Evolutionary conservation across 2,888 invertebrate species (phyloP).

Genomic region (Lithophane leautieri): DNA sequence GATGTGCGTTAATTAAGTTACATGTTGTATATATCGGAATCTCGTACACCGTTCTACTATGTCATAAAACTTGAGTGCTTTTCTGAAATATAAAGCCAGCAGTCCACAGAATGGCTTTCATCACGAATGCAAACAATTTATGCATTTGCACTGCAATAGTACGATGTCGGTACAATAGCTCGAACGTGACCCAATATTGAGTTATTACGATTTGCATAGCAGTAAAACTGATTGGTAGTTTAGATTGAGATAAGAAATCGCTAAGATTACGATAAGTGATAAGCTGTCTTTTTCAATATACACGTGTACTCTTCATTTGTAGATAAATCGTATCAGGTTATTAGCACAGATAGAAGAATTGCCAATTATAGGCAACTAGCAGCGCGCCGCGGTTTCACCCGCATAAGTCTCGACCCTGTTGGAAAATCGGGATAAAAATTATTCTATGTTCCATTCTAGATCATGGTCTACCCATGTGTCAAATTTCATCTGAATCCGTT

Average conservation of each 20-base stretch:
- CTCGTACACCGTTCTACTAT: slow-evolving; percentile 17
- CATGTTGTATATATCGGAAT: slow-evolving; percentile 44
- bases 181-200: slow-evolving; percentile 44
- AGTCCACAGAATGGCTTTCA: slow-evolving; percentile 49
- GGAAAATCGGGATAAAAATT: too few relatives aligned
- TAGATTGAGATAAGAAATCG: slow-evolving; percentile 40
- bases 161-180: slow-evolving; percentile 5
- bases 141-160: slow-evolving; percentile 41
- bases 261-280: slow-evolving; percentile 8
- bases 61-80: slow-evolving; percentile 58
- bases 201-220: slow-evolving; percentile 53
- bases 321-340: neutral
- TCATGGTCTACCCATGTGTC: too few relatives aligned
- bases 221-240: slow-evolving; percentile 45
- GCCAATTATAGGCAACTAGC: neutral
- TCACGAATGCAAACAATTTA: slow-evolving; percentile 60
- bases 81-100: slow-evolving; percentile 55
- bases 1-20: too few relatives aligned
- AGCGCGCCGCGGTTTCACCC: too few relatives aligned
- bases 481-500: too few relatives aligned
- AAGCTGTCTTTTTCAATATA: slow-evolving; percentile 6
- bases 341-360: slow-evolving; percentile 6
- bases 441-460: too few relatives aligned
- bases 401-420: too few relatives aligned
- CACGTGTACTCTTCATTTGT: slow-evolving; percentile 15